Base-by-base conservation (phyloP, 2,797 vertebrate genomes). In the Leptoclinus maculatus region DNA sequence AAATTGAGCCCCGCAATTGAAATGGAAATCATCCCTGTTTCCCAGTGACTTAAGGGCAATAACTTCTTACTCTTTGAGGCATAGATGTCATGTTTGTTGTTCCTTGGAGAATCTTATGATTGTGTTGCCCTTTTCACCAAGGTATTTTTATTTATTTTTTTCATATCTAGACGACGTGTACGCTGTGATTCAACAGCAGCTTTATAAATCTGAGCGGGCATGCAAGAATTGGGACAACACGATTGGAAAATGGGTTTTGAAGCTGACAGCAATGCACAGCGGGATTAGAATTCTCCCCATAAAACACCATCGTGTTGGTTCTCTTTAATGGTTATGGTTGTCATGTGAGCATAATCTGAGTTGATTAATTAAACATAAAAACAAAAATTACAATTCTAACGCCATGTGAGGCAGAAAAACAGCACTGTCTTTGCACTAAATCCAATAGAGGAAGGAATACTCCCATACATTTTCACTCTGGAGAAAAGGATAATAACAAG, bases 21-120 rank as follows among this genome's bases (percentile, higher is more conserved):
- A 94, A 80, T 94, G 90, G 92, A 93, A 93, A 94, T 91, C 74
- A 77, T 67, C 79, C 84, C 79, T 66, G 80, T 73, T 76, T 86
- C 81, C 75, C 41, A 47, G 71, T 74, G 88, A 87, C 87, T 92
- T 88, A 45, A 70, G 72, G 83, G 86, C 78, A 82, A 93, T 92
- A 90, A 89, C 86, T 88, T 89, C 80, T 83, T 71, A 47, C 84
- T 91, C 66, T 85, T 81, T 79, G 74, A 88, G 86, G 71, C 86
- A 74, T 64, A 69, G 78, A 66, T 84, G 92, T 88, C 90, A 80
- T 78, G 71, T 92, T 88, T 78, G 84, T 86, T 85, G 90, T 82
- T 76, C 90, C 91, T 91, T 43, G n/a, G 88, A 91, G 91, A 79
- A 83, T 73, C 89, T 73, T 69, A 83, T 70, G 68, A 64, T 49